A percentile compares a stretch with the other conserved stretches of the same genome.
phyloP scores from a whole-genome alignment of 2,888 invertebrate genomes.

The Tuberolachnus salignus region DNA sequence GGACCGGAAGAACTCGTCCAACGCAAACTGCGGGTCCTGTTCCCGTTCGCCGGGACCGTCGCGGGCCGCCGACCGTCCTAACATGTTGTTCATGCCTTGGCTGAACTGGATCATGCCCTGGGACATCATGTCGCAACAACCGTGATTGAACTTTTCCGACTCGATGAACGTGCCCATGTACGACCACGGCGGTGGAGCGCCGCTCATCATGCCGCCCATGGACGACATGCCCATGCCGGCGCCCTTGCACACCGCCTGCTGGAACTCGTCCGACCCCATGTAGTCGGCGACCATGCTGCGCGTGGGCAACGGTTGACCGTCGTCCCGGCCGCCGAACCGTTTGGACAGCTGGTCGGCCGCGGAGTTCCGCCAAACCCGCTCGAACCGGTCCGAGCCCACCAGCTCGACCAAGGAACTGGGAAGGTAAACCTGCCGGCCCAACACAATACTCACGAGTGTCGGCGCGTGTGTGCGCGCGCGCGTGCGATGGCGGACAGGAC shows the following conservation, averaged over 20 bases:
- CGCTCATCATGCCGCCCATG: constrained; percentile 44
- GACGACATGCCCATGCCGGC: constrained; percentile 12
- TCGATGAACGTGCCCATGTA: constrained; percentile 46
- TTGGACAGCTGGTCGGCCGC: constrained; percentile 11
- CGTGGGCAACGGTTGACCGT: background rate
- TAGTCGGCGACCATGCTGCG: constrained; percentile 51
- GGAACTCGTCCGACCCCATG: constrained; percentile 36
- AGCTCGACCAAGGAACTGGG: constrained; percentile 30
- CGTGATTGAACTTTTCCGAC: constrained; percentile 41
- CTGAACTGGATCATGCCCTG: constrained; percentile 37
- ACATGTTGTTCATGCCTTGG: constrained; percentile 18
- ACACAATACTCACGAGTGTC: constrained; percentile 5
- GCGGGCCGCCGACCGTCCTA: background rate
- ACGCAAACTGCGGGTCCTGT: background rate
- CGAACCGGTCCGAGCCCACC: constrained; percentile 38
- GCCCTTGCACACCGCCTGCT: constrained; percentile 35
- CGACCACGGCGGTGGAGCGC: constrained; percentile 31
- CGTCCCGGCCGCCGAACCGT: background rate
- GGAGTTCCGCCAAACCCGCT: constrained; percentile 32
- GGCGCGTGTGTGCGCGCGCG: background rate
- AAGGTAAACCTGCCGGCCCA: constrained; percentile 40
- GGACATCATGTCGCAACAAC: constrained; percentile 39
- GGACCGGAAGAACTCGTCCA: constrained; percentile 47
- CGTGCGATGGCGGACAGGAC: no score
- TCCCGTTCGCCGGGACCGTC: background rate